Evolutionary conservation across 2,888 invertebrate genomes (phyloP), one percentile per base, ranked within the genome.

Genomic region (Azorinus chamasolen): DNA sequence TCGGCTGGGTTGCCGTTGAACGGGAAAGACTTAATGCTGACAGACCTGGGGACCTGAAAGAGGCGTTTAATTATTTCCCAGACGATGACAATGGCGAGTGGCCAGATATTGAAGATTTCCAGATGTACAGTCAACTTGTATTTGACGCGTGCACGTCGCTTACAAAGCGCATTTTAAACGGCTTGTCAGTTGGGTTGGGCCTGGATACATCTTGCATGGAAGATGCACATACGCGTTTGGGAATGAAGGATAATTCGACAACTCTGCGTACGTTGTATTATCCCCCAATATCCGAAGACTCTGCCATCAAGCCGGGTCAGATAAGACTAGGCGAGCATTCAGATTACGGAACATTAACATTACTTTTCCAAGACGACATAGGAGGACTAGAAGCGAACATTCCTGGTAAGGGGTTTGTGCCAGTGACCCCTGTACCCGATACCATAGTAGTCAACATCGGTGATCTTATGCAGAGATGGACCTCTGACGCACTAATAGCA

Each of bases 381-480:
- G 87, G 85, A 0, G 87, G 87, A 0, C 63, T 87, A 10, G 83
- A 85, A 39, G 84, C 80, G 2, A 43, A 70, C 3, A 41, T 63
- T 55, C 79, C 55, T 62, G 83, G 84, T 81, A 95, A 95, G 39
- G 95, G 95, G 83, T 97, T 96, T 96, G 94, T 95, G 85, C 94
- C 95, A 43, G 96, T 96, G 2, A 96, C 95, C 0, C 96, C 96
- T 87, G 94, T 96, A 59, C 96, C 96, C 0, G 96, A 96, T 37
- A 95, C 96, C 27, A 95, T 96, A 83, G 94, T 97, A 53, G 94
- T 97, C 37, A 96, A 96, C 89, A 94, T 96, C 25, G 96, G 96
- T 20, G 96, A 96, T 89, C 94, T 96, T 61, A 93, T 97, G 65
- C 95, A 96, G 22, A 94, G 95, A 51, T 96, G 96, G 96, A 96